Evolutionary conservation across 2,888 invertebrate species (phyloP).

Genomic region (Argyra leucocephala): DNA sequence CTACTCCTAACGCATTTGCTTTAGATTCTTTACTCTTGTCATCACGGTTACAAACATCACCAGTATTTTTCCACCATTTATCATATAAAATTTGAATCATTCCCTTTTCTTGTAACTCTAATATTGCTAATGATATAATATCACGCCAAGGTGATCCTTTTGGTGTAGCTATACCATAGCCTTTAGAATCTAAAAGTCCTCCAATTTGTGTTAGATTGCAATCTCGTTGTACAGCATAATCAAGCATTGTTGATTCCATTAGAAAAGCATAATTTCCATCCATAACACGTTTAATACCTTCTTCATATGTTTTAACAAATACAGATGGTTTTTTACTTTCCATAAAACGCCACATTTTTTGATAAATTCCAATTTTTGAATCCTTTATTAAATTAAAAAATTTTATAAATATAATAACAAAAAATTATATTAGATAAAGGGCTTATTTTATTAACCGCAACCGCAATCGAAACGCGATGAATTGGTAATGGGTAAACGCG

Average conservation of each 20-base stretch:
- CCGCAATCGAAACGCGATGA: too few species aligned
- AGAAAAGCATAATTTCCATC: slow-evolving; percentile 91
- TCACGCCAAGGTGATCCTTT: slow-evolving; percentile 96
- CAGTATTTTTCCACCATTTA: slow-evolving; percentile 98
- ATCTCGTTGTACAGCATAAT: slow-evolving; percentile 88
- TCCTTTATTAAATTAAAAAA: slow-evolving; percentile 47
- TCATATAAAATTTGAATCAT: slow-evolving; percentile 87
- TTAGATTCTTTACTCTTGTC: slow-evolving; percentile 84
- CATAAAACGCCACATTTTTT: slow-evolving; percentile 96
- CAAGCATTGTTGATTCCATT: slow-evolving; percentile 96
- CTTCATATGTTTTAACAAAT: slow-evolving; percentile 81
- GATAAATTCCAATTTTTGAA: slow-evolving; percentile 81
- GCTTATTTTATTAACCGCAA: too few species aligned
- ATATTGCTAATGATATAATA: slow-evolving; percentile 85
- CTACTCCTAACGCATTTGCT: slow-evolving; percentile 77
- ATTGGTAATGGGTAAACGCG: too few species aligned
- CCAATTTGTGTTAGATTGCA: slow-evolving; percentile 97
- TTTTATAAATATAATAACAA: slow-evolving; percentile 13
- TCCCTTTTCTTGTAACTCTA: slow-evolving; percentile 91
- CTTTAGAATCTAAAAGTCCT: slow-evolving; percentile 50
- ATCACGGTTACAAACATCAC: slow-evolving; percentile 80
- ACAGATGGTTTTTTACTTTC: slow-evolving; percentile 67
- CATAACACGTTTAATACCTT: slow-evolving; percentile 78
- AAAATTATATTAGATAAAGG: too few species aligned
- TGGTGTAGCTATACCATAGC: slow-evolving; percentile 94